Conservation (phyloP, 2,888 invertebrate genomes). For the Cheiracanthium punctorium region DNA sequence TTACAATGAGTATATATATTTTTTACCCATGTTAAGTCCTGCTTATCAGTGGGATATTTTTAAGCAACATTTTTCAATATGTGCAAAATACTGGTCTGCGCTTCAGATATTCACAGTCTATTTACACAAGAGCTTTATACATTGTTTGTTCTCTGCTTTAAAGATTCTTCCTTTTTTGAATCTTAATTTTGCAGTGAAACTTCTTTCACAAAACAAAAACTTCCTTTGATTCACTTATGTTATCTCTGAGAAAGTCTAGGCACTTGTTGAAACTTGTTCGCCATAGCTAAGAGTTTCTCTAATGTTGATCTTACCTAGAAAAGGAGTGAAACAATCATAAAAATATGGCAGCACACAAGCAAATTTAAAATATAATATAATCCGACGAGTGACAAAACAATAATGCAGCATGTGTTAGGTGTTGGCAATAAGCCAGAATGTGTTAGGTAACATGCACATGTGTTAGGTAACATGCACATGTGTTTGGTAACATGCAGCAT, state of each 20-base stretch:
- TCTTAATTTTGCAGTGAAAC: background rate
- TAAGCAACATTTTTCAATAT: constrained; percentile 1
- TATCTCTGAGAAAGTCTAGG: constrained; percentile 42
- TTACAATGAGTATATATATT: background rate
- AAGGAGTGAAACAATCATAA: background rate
- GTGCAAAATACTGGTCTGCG: constrained; percentile 2
- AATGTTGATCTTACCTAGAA: constrained; percentile 53
- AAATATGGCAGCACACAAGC: no score
- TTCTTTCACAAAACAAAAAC: background rate
- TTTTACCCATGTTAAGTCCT: constrained; percentile 51
- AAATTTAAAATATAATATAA: no score
- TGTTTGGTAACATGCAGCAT: no score
- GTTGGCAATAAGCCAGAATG: no score
- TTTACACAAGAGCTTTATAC: constrained; percentile 21
- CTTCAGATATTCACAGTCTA: constrained; percentile 16
- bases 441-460: no score
- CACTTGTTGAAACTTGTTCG: constrained; percentile 55
- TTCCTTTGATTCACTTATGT: constrained; percentile 38
- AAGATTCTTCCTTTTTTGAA: background rate
- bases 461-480: no score
- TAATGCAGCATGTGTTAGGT: no score
- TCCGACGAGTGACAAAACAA: no score
- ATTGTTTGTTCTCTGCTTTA: background rate
- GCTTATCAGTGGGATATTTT: constrained; percentile 52
- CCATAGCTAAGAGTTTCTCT: constrained; percentile 47